Percentiles rank a stretch among this genome's conserved stretches.
phyloP scores from a whole-genome alignment of 2,113 vertebrate species.

The Talpa occidentalis region DNA sequence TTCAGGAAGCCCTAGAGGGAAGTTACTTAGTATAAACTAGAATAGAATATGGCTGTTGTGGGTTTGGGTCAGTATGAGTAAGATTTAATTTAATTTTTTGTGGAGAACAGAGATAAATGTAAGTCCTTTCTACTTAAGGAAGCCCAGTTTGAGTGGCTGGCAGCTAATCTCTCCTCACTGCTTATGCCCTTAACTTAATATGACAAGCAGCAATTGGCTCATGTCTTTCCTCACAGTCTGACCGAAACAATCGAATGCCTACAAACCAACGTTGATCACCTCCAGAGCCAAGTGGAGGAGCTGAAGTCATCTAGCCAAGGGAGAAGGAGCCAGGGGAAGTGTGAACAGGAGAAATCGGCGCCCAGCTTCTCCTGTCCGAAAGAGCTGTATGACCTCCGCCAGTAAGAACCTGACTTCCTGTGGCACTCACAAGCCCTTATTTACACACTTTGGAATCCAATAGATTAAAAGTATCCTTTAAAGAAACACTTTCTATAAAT shows the following conservation, averaged over 20 bases:
- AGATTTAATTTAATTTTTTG: not conserved
- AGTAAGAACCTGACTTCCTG: constrained; percentile 85
- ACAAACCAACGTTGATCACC: constrained; percentile 94
- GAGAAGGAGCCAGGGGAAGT: constrained; percentile 75
- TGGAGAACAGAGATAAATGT: constrained; percentile 10
- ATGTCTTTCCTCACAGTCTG: constrained; percentile 86
- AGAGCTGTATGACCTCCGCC: constrained; percentile 94
- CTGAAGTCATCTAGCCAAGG: constrained; percentile 85
- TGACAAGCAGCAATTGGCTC: constrained; percentile 52
- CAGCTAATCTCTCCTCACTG: constrained; percentile 23
- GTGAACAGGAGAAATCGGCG: constrained; percentile 87
- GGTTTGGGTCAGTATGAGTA: not conserved
- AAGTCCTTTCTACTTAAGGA: constrained; percentile 53
- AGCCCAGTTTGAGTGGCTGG: not conserved
- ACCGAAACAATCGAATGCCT: constrained; percentile 93
- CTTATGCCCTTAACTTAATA: constrained; percentile 53
- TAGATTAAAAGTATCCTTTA: constrained; percentile 27
- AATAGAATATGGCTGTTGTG: not conserved
- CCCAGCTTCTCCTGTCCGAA: constrained; percentile 93
- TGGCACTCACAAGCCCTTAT: not conserved
- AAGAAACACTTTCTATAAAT: not conserved
- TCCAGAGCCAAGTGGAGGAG: constrained; percentile 92
- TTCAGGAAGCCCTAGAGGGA: not conserved
- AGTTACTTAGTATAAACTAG: not conserved
- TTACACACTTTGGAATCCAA: not conserved